Base-by-base conservation (phyloP, 2,888 invertebrate species). In the Slavum lentiscoides region DNA sequence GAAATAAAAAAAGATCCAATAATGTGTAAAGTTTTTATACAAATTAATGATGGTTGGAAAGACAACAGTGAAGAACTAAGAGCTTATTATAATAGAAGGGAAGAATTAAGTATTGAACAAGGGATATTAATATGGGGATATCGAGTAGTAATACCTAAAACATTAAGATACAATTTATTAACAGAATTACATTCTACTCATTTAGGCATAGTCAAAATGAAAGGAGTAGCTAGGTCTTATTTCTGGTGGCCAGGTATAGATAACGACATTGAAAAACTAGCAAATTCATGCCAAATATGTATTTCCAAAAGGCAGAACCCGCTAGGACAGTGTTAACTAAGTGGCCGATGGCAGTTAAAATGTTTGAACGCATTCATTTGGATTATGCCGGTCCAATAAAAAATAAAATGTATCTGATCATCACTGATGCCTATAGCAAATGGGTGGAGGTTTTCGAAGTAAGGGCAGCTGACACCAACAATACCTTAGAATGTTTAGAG, bases 231-330 rank as follows among this genome's bases (percentile, higher is more conserved):
- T 43, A 76, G 85, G 17, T 83, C 83, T 1, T 84, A 84, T 81
- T 83, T 85, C n/a, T 84, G 84, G 82, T 85, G 84, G 85, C 83
- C 83, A 49, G 82, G 83, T 43, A 82, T 85, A 8, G 84, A 85
- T 75, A 69, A 73, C 39, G 84, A 84, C 74, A 84, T 85, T 67
- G 84, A 85, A 80, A 17, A 67, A 19, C 53, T 84, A 19, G 84
- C 84, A 11, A 77, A 82, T 76, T 59, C 80, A 19, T 85, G 84
- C 83, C 21, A 81, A 72, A n/a, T 81, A 3, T 85, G 85, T 82
- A 62, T 23, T 23, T 58, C 58, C 13, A 58, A 58, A 58, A 58
- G 58, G 58, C 58, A 58, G 58, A 58, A 17, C 58, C 58, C 6
- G 19, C 58, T 19, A 58, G n/a, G 7, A 19, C 6, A 19, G 58